A percentile compares a stretch with the other conserved stretches of the same genome.
These are phyloP conservation scores for Caerostris extrusa DNA, from an alignment of 1,140 invertebrate genomes.

Conservation along the genomic window DNA sequence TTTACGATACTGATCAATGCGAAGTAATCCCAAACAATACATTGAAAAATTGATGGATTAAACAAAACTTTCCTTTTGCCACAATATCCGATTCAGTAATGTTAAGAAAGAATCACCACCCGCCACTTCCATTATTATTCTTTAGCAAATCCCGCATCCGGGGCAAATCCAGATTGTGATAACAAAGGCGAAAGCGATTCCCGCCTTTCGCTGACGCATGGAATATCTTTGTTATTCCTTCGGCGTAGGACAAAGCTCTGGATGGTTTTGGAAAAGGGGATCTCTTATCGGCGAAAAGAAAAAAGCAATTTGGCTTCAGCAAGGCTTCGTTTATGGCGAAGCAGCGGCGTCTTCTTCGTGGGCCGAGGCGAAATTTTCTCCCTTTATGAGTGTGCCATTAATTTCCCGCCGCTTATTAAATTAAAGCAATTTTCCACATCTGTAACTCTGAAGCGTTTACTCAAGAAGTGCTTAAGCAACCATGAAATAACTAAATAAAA, in stretches of 20 bases:
- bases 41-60: too few species aligned
- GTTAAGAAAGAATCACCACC: neutral
- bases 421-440: conserved; percentile 76
- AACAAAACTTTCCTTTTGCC: neutral
- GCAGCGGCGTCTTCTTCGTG: neutral
- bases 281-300: conserved; percentile 64
- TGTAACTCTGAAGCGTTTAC: conserved; percentile 70
- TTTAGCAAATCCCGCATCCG: conserved; percentile 34
- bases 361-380: conserved; percentile 17
- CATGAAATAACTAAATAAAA: conserved; percentile 75
- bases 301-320: conserved; percentile 63
- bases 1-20: too few species aligned
- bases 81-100: neutral
- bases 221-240: conserved; percentile 72
- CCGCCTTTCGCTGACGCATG: conserved; percentile 59
- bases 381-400: conserved; percentile 73
- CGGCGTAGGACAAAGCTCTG: conserved; percentile 38
- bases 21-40: too few species aligned
- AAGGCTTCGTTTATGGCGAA: conserved; percentile 57
- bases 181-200: conserved; percentile 50
- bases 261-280: neutral
- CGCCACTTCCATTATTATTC: conserved; percentile 42
- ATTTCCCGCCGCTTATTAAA: conserved; percentile 74
- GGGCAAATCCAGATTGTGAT: conserved; percentile 66
- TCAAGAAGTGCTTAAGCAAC: conserved; percentile 75